Evolutionary conservation across 2,113 vertebrate species (phyloP), one percentile per base, ranked within the genome.

Genomic region (Narcine bancroftii): DNA sequence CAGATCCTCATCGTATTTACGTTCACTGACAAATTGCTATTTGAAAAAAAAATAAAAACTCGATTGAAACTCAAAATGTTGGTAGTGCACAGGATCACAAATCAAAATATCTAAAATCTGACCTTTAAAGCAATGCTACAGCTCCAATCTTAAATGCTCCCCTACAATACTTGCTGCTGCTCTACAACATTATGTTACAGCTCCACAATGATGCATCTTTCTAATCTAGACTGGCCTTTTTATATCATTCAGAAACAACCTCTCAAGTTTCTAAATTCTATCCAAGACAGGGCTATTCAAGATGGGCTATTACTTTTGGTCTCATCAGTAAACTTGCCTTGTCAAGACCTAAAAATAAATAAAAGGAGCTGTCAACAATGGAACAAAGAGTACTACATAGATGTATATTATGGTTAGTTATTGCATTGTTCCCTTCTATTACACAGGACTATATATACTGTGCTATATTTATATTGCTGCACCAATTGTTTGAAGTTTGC

Each of bases 21-120:
- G 95, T 93, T 97, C 96, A 36, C 96, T 97, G 93, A 97, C 96
- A 93, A 97, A 97, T 94, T 96, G 96, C 96, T 97, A 93, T 92
- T 93, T n/a, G n/a, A 94, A 92, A 94, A 92, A 0, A 65, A 45
- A 94, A 66, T 93, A 50, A 92, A 69, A 6, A 69, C 13, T 81
- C 79, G 83, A 11, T 60, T 36, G 36, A 29, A 93, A 63, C 87
- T 72, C 65, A 29, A 73, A 92, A 92, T 60, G 92, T 60, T 47
- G 87, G 13, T 42, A 91, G 65, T 1, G 53, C 36, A 69, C 15
- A 92, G 65, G 21, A 39, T 63, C 73, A 92, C 50, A 47, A 42
- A n/a, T 19, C 92, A 47, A 92, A 93, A 60, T 56, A 63, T 36
- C 29, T 36, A 36, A 33, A 33, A 3, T 53, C 29, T 39, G 53